Evolutionary conservation across 2,888 invertebrate genomes (phyloP), one percentile per base, ranked within the genome.

Genomic region (Trilocha varians): DNA sequence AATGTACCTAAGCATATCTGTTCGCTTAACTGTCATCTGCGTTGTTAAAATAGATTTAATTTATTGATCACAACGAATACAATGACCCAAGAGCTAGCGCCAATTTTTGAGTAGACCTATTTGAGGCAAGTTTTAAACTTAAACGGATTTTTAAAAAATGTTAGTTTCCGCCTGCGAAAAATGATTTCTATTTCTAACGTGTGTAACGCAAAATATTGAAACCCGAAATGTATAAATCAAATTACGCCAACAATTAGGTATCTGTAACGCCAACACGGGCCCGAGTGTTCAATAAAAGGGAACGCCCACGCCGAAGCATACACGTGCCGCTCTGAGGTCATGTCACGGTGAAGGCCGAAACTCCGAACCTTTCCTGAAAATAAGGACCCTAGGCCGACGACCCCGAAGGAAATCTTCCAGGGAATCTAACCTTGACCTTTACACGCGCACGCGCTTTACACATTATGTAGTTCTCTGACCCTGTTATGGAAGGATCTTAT

Each of bases 401-500:
- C 77, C 83, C 71, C 71, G 56, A 60, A 71, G 74, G 70, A 82
- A 83, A 85, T 82, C 78, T 84, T 84, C 82, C 83, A 82, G 78
- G 82, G 80, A 62, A 64, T 52, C 71, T 69, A 72, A 76, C 84
- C 84, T 78, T 84, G 82, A 83, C 73, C 83, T 82, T 79, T 77
- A 65, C 53, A 62, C 83, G 84, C 84, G 84, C 84, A 83, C 62
- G 84, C 84, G 84, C 83, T 52, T 57, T 75, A 48, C 65, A 58
- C 56, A 60, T 77, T 59, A 72, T 74, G 72, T 66, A 76, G 77
- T 79, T 73, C 78, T 77, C 74, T 84, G 82, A 82, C 83, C 82
- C 77, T 73, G 72, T 74, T 79, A 75, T 65, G 57, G 70, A 75
- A 71, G 65, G 63, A 69, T 68, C 59, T 65, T 66, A 72, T 62